Evolutionary conservation across 2,888 invertebrate species (phyloP).

Genomic region (Polyommatus iphigenia): DNA sequence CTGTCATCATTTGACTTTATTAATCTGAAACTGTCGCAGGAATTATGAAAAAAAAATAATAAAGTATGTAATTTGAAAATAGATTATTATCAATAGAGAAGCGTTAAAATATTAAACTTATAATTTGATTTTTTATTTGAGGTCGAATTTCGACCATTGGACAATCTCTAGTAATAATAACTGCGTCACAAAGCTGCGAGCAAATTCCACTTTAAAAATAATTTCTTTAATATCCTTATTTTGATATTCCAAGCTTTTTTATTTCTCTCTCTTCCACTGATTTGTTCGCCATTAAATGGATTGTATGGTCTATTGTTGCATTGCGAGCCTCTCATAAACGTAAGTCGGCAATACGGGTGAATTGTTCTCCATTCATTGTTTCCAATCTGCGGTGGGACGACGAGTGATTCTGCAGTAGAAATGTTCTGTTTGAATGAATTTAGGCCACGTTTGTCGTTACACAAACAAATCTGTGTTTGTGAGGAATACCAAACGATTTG

Average conservation of each 20-base stretch:
- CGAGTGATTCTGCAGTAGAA: constrained; percentile 3
- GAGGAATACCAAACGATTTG: background rate
- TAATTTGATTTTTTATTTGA: no score
- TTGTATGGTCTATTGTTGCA: background rate
- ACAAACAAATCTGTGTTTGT: background rate
- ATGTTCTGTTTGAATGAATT: constrained; percentile 9
- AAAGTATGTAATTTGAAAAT: no score
- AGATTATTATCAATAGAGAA: no score
- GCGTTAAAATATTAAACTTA: no score
- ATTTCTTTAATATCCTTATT: no score
- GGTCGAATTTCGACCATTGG: no score
- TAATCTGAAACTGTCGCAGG: no score
- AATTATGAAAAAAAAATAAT: no score
- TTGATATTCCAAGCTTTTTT: background rate
- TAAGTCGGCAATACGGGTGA: background rate
- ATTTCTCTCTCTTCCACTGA: background rate
- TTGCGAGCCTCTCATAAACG: background rate
- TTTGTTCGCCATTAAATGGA: background rate
- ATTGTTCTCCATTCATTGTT: background rate
- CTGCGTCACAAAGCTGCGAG: no score
- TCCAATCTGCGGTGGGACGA: background rate
- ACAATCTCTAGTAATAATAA: no score
- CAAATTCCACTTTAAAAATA: no score
- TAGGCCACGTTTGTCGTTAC: background rate
- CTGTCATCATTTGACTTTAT: no score